A percentile compares a stretch with the other conserved stretches of the same genome.
These are phyloP conservation scores for Thera britannica DNA, from an alignment of 2,888 invertebrate species.

Conservation along the genomic window DNA sequence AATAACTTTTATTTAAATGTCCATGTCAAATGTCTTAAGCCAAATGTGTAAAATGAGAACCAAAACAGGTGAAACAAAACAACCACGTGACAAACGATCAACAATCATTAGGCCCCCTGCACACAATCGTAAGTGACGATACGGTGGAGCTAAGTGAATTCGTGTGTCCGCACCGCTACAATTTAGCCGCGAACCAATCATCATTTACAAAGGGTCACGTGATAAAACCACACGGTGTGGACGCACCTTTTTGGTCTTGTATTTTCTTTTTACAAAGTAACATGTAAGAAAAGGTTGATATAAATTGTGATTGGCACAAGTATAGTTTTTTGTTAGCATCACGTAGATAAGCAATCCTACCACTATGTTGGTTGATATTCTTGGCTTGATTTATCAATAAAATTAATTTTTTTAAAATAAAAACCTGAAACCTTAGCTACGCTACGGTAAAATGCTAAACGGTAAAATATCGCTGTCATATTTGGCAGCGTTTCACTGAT, in stretches of 20 bases:
- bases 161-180: constrained; percentile 78
- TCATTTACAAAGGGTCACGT: constrained; percentile 61
- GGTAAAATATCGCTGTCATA: too few relatives aligned
- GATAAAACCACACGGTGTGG: constrained; percentile 38
- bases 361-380: too few relatives aligned
- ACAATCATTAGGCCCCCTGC: constrained; percentile 39
- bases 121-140: constrained; percentile 33
- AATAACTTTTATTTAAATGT: too few relatives aligned
- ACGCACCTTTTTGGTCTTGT: constrained; percentile 22
- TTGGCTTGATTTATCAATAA: too few relatives aligned
- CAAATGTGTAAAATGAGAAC: too few relatives aligned
- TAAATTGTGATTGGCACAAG: neutral
- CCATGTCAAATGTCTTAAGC: too few relatives aligned
- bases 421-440: too few relatives aligned
- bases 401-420: too few relatives aligned
- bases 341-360: too few relatives aligned
- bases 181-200: constrained; percentile 77
- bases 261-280: constrained; percentile 2
- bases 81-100: constrained; percentile 36
- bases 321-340: too few relatives aligned
- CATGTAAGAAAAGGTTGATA: neutral
- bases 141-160: constrained; percentile 73
- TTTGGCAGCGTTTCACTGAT: too few relatives aligned
- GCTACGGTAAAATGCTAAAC: too few relatives aligned
- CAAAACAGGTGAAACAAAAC: constrained; percentile 36